phyloP scores from a whole-genome alignment of 2,113 vertebrate genomes.

The Girardinichthys multiradiatus region DNA sequence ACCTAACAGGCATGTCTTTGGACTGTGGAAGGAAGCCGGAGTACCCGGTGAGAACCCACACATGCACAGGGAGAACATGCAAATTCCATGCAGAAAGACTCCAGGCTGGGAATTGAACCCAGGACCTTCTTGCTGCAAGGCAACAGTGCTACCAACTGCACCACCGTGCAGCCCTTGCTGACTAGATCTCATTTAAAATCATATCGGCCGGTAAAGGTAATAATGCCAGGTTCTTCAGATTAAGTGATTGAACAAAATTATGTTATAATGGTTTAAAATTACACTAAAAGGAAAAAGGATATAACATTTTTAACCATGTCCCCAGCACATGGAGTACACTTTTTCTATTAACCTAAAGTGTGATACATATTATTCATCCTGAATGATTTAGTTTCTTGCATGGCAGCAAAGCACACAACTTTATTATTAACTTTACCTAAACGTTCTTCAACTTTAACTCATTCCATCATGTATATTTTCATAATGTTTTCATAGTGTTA shows the following conservation, averaged over 20 bases:
- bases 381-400: not conserved
- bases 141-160: no score
- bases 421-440: not conserved
- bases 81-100: no score
- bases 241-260: not conserved
- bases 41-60: no score
- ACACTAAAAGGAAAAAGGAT: no score
- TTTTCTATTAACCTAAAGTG: not conserved
- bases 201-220: not conserved
- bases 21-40: no score
- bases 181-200: no score
- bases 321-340: not conserved
- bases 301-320: no score
- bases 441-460: not conserved
- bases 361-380: not conserved
- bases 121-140: no score
- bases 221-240: not conserved
- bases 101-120: no score
- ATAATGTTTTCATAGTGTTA: not conserved
- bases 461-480: not conserved
- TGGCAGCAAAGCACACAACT: not conserved
- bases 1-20: no score
- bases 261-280: not conserved
- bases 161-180: no score
- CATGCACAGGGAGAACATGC: no score